phyloP scores from a whole-genome alignment of 2,797 vertebrate genomes.

The Spheniscus humboldti region DNA sequence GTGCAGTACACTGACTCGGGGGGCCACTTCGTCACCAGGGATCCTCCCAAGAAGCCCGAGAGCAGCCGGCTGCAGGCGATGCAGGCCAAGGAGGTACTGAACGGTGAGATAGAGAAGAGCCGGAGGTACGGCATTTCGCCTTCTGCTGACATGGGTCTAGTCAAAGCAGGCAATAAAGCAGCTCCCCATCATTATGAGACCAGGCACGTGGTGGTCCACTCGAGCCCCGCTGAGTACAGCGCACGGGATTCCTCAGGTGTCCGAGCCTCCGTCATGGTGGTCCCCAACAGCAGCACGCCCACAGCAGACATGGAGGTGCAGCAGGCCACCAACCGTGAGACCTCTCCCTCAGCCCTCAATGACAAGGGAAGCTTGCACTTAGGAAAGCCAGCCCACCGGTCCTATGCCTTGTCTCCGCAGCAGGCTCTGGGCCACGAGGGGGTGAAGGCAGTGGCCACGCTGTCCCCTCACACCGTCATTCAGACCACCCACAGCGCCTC shows the following conservation, averaged over 20 bases:
- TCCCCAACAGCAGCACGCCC: constrained; percentile 87
- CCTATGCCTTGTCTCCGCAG: constrained; percentile 80
- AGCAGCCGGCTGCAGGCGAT: constrained; percentile 79
- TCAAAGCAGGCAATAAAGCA: constrained; percentile 79
- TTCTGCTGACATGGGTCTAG: constrained; percentile 71
- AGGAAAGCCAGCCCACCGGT: constrained; percentile 85
- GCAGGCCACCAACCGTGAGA: constrained; percentile 76
- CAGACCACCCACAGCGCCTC: constrained; percentile 91
- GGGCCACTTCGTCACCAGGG: constrained; percentile 76
- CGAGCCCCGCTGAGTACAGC: constrained; percentile 82
- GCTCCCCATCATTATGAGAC: constrained; percentile 86
- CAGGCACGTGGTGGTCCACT: constrained; percentile 84
- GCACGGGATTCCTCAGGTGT: constrained; percentile 81
- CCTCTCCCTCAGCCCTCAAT: constrained; percentile 79
- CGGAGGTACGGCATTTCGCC: constrained; percentile 75
- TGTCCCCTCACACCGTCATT: constrained; percentile 92
- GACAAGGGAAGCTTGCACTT: constrained; percentile 87
- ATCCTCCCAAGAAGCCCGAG: constrained; percentile 78
- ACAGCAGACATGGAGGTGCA: constrained; percentile 82
- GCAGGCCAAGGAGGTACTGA: constrained; percentile 86
- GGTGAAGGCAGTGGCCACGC: constrained; percentile 80
- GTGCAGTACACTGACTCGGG: constrained; percentile 85
- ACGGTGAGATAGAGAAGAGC: constrained; percentile 90
- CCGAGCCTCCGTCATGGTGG: constrained; percentile 89
- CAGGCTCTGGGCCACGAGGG: constrained; percentile 82